phyloP scores from a whole-genome alignment of 2,113 vertebrate species.

The Phodopus roborovskii region DNA sequence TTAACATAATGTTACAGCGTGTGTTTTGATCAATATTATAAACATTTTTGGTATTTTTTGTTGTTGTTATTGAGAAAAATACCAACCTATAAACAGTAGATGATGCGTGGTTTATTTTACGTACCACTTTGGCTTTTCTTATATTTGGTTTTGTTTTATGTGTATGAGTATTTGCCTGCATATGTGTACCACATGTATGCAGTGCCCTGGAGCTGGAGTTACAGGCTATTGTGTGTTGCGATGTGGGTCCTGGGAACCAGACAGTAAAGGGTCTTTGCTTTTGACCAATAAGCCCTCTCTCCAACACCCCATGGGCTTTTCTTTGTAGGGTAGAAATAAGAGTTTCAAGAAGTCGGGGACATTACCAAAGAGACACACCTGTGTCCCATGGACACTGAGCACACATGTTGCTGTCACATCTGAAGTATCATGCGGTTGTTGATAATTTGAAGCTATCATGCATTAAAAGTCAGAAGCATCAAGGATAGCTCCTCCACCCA shows the following conservation, averaged over 20 bases:
- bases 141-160: not conserved
- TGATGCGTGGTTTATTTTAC: not conserved
- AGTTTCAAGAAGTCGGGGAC: not conserved
- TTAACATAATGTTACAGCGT: not conserved
- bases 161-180: not conserved
- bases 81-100: not conserved
- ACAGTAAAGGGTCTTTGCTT: not conserved
- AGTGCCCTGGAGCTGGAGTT: not conserved
- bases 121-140: not conserved
- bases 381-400: not conserved
- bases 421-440: not conserved
- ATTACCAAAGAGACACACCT: not conserved
- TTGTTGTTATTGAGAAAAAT: constrained; percentile 15
- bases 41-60: constrained; percentile 11
- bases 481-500: not conserved
- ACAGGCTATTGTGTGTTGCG: not conserved
- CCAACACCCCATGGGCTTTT: not conserved
- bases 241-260: not conserved
- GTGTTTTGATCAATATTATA: constrained; percentile 37
- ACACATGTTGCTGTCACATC: not conserved
- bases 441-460: not conserved
- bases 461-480: not conserved
- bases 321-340: not conserved
- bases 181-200: not conserved
- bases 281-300: not conserved